These are phyloP conservation scores for Panulirus ornatus DNA, from an alignment of 1,140 invertebrate genomes.

Conservation along the genomic window DNA sequence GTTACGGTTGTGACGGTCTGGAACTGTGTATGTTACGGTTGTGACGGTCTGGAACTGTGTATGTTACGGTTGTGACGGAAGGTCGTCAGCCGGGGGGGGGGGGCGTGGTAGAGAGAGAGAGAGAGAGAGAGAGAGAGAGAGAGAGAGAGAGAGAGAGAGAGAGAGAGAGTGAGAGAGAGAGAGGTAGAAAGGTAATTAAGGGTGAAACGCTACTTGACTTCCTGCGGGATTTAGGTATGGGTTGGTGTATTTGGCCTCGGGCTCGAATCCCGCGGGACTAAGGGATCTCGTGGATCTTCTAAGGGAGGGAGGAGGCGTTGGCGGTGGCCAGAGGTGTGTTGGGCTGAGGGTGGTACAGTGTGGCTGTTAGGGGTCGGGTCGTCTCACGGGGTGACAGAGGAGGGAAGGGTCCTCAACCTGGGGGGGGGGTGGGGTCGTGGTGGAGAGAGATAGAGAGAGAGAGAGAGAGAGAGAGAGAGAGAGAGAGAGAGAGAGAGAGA, in stretches of 20 bases:
- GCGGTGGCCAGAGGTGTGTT: neutral
- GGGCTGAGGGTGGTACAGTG: neutral
- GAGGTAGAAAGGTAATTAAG: neutral
- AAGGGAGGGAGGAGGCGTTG: neutral
- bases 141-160: slow-evolving; percentile 5
- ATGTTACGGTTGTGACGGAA: no score
- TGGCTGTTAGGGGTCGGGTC: neutral
- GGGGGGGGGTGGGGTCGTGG: neutral
- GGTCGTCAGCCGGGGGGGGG: neutral
- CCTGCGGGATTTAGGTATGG: neutral
- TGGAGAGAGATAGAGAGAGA: no score
- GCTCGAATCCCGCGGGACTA: neutral
- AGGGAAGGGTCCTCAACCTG: neutral
- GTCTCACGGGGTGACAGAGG: neutral
- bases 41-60: neutral
- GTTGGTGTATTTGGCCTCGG: neutral
- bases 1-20: neutral
- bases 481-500: slow-evolving; percentile 16
- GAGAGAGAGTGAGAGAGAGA: neutral
- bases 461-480: neutral
- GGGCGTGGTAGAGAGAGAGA: neutral
- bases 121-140: slow-evolving; percentile 5
- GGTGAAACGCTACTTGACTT: neutral
- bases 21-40: neutral
- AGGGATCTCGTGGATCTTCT: neutral